Percentiles rank a stretch among this genome's conserved stretches.
Evolutionary conservation across 2,888 invertebrate genomes (phyloP).

Genomic region (Microctonus hyperodae): DNA sequence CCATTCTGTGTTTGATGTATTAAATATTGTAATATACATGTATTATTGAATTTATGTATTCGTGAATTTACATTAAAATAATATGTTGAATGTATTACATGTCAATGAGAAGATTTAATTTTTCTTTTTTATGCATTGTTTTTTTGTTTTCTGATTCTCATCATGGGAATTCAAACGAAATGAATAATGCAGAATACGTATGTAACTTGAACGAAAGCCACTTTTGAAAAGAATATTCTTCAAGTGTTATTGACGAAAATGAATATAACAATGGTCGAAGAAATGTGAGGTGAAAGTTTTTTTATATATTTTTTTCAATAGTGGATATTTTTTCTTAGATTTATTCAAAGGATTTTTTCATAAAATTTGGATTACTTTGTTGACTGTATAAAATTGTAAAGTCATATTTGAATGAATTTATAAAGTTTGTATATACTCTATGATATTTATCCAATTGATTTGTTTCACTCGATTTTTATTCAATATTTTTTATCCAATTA

Average conservation of each 20-base stretch:
- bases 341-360: neutral
- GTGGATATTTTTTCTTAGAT: too few relatives aligned
- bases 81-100: too few relatives aligned
- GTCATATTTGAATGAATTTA: too few relatives aligned
- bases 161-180: neutral
- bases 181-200: neutral
- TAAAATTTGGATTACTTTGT: too few relatives aligned
- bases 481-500: neutral
- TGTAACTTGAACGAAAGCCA: neutral
- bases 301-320: neutral
- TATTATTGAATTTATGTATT: too few relatives aligned
- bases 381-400: too few relatives aligned
- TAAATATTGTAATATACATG: too few relatives aligned
- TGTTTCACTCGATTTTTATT: neutral
- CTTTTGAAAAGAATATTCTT: neutral
- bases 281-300: neutral
- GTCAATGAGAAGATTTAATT: neutral
- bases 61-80: too few relatives aligned
- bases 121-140: neutral
- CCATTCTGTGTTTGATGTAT: too few relatives aligned
- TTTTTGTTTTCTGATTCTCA: neutral
- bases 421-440: neutral
- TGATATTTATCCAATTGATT: neutral
- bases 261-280: neutral
- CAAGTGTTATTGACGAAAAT: neutral